Percentiles rank a stretch among this genome's conserved stretches.
phyloP scores from a whole-genome alignment of 2,113 vertebrate species.

The Acanthisitta chloris region DNA sequence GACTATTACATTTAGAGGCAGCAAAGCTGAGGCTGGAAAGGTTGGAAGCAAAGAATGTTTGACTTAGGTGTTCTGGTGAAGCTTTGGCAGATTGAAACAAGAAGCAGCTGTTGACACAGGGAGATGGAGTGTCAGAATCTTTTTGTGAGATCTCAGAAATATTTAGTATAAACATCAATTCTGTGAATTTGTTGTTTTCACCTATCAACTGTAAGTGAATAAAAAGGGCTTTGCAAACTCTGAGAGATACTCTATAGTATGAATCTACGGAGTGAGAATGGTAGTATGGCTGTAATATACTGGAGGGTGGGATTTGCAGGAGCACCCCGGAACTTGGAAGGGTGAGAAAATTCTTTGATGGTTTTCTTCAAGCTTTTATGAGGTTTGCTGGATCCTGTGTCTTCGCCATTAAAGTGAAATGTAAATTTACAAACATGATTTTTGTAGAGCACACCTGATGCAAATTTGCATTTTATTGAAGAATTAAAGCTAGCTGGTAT shows the following conservation, averaged over 20 bases:
- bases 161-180: accelerated
- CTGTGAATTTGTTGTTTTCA: not conserved
- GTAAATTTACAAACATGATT: not conserved
- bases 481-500: not conserved
- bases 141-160: not conserved
- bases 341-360: not conserved
- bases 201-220: not conserved
- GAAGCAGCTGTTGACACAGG: not conserved
- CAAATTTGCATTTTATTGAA: not conserved
- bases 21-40: not conserved
- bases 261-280: not conserved
- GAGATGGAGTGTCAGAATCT: not conserved
- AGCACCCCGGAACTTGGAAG: not conserved
- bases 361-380: not conserved
- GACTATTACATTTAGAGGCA: not conserved
- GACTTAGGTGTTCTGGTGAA: not conserved
- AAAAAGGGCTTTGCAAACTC: not conserved
- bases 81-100: not conserved
- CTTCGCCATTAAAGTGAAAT: not conserved
- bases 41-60: not conserved
- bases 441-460: not conserved
- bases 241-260: not conserved
- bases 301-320: not conserved
- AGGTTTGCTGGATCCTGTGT: not conserved
- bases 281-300: not conserved